Evolutionary conservation across 2,888 invertebrate genomes (phyloP).

Genomic region (Ichneumon xanthorius): DNA sequence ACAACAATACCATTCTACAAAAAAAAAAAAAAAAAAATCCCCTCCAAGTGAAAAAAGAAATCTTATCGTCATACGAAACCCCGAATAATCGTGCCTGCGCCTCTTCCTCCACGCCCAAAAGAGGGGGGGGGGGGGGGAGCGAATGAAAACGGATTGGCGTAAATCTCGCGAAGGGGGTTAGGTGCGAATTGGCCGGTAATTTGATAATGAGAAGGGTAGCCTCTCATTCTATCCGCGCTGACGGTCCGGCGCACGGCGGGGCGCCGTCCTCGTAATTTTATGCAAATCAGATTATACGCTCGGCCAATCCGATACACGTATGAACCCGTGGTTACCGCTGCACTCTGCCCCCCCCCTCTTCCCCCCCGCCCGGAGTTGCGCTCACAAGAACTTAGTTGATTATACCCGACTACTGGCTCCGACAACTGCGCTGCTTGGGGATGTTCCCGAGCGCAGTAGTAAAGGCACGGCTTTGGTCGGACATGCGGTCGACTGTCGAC

Average conservation of each 20-base stretch:
- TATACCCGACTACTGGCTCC: conserved; percentile 36
- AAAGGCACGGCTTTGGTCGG: conserved; percentile 41
- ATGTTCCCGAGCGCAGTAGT: conserved; percentile 18
- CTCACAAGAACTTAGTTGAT: conserved; percentile 61
- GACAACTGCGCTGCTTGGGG: conserved; percentile 21
- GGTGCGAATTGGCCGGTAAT: conserved; percentile 70
- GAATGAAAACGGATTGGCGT: conserved; percentile 41
- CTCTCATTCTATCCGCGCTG: neutral
- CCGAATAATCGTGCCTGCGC: too few relatives aligned
- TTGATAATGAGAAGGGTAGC: conserved; percentile 61
- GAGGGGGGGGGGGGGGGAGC: too few relatives aligned
- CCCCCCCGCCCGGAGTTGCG: neutral
- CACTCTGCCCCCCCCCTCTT: conserved; percentile 10
- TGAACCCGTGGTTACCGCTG: conserved; percentile 24
- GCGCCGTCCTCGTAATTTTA: conserved; percentile 67
- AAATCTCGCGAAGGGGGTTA: conserved; percentile 59
- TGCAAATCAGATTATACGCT: conserved; percentile 69
- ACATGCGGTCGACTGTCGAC: conserved; percentile 22
- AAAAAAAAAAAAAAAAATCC: too few relatives aligned
- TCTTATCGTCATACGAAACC: neutral
- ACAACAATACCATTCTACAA: too few relatives aligned
- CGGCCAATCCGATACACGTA: conserved; percentile 65
- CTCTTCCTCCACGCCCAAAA: too few relatives aligned
- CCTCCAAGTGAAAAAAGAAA: neutral
- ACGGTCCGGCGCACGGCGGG: neutral